Evolutionary conservation across 1,140 invertebrate genomes (phyloP).

Genomic region (Drosophila lacertosa): DNA sequence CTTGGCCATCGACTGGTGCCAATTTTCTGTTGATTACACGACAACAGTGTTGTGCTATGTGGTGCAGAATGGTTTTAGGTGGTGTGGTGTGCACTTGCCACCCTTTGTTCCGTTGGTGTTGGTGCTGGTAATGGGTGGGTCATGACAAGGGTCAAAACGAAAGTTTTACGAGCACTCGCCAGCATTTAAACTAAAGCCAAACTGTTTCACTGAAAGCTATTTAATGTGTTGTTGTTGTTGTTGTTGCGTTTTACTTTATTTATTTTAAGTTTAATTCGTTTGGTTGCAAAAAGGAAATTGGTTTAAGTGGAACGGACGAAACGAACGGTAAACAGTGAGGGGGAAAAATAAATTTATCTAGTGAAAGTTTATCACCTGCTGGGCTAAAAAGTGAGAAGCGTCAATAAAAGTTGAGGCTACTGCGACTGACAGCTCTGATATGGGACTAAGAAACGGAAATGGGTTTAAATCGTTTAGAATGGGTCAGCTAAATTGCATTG

Average conservation of each 20-base stretch:
- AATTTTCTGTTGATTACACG: constrained; percentile 75
- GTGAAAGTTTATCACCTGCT: constrained; percentile 54
- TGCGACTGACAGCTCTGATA: constrained; percentile 39
- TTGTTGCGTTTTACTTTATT: constrained; percentile 50
- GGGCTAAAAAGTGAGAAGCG: constrained; percentile 21
- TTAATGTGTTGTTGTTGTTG: constrained; percentile 27
- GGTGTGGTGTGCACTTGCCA: constrained; percentile 42
- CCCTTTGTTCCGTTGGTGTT: constrained; percentile 36
- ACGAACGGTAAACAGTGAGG: constrained; percentile 8
- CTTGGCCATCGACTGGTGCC: constrained; percentile 63
- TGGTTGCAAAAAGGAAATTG: constrained; percentile 59
- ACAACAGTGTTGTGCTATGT: constrained; percentile 47
- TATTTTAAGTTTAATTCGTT: constrained; percentile 77
- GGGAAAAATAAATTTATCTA: constrained; percentile 47
- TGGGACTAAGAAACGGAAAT: constrained; percentile 3
- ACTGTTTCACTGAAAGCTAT: constrained; percentile 35
- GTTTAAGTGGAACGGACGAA: constrained; percentile 47
- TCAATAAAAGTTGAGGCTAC: constrained; percentile 10
- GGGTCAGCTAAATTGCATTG: neutral
- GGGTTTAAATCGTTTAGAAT: constrained; percentile 8
- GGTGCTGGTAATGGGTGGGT: neutral
- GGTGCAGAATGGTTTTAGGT: neutral
- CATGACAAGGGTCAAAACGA: constrained; percentile 77
- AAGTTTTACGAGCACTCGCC: constrained; percentile 61
- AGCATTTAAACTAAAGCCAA: constrained; percentile 57